Conservation (phyloP, 2,888 invertebrate species). For the Drosophila fungiperda region DNA sequence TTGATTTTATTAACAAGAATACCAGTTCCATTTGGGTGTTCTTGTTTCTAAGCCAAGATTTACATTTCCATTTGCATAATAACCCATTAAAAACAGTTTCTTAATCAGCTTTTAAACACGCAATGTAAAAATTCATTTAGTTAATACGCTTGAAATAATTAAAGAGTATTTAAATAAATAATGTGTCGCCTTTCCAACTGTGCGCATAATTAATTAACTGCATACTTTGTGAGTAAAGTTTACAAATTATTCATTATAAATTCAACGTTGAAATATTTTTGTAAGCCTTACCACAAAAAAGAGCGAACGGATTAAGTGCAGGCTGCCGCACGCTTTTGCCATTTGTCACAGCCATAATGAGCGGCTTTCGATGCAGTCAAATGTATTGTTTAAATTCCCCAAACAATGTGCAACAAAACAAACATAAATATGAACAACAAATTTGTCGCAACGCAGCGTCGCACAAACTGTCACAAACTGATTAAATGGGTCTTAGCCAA, state of each 20-base stretch:
- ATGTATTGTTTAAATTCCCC: slow-evolving; percentile 19
- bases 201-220: slow-evolving; percentile 47
- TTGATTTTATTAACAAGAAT: neutral
- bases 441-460: slow-evolving; percentile 62
- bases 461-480: slow-evolving; percentile 64
- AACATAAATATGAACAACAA: slow-evolving; percentile 26
- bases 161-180: slow-evolving; percentile 24
- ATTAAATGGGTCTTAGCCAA: slow-evolving; percentile 55
- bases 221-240: slow-evolving; percentile 8
- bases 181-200: slow-evolving; percentile 19
- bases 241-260: slow-evolving; percentile 6
- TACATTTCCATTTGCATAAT: slow-evolving; percentile 3
- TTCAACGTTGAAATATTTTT: slow-evolving; percentile 9
- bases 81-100: slow-evolving; percentile 3
- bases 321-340: slow-evolving; percentile 37
- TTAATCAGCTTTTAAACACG: slow-evolving; percentile 16
- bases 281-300: slow-evolving; percentile 2
- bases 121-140: slow-evolving; percentile 23
- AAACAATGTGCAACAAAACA: slow-evolving; percentile 9
- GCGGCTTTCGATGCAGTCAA: slow-evolving; percentile 50
- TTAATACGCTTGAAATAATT: slow-evolving; percentile 19
- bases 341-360: slow-evolving; percentile 57
- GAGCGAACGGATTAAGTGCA: slow-evolving; percentile 51
- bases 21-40: neutral
- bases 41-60: neutral